Evolutionary conservation across 2,113 vertebrate genomes (phyloP).

Genomic region (Austrofundulus limnaeus): DNA sequence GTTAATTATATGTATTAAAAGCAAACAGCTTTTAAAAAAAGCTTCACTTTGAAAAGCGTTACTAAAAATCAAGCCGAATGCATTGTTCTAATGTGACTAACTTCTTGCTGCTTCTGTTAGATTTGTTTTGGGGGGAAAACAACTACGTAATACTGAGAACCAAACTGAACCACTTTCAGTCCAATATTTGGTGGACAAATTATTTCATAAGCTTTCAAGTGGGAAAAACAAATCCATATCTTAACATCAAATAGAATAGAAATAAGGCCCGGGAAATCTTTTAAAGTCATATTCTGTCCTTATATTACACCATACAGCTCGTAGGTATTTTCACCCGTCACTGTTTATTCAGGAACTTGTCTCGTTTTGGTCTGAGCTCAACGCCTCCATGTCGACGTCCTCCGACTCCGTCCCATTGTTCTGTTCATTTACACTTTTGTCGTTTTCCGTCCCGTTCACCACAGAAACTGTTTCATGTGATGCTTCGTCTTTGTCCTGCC

Average conservation of each 20-base stretch:
- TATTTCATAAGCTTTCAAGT: slow-evolving; percentile 44
- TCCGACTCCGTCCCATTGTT: slow-evolving; percentile 52
- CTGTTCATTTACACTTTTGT: slow-evolving; percentile 33
- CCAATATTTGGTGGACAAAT: slow-evolving; percentile 23
- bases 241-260: slow-evolving; percentile 57
- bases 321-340: slow-evolving; percentile 1
- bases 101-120: background rate
- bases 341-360: slow-evolving; percentile 41
- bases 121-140: slow-evolving; percentile 16
- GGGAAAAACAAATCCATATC: slow-evolving; percentile 43
- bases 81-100: too few species aligned
- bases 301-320: slow-evolving; percentile 38
- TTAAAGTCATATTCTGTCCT: slow-evolving; percentile 42
- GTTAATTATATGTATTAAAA: too few species aligned
- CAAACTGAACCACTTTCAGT: slow-evolving; percentile 18
- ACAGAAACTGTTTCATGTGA: background rate
- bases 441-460: slow-evolving; percentile 25
- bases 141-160: background rate
- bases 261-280: slow-evolving; percentile 65
- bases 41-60: too few species aligned
- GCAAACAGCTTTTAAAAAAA: too few species aligned
- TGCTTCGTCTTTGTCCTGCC: slow-evolving; percentile 31
- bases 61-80: too few species aligned
- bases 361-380: slow-evolving; percentile 28
- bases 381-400: slow-evolving; percentile 60